Evolutionary conservation across 30 jellyfish, hydroid and myxozoan genomes (phyloP), one percentile per base, ranked within the genome.

Genomic region (Pseudorhiza aurosa): DNA sequence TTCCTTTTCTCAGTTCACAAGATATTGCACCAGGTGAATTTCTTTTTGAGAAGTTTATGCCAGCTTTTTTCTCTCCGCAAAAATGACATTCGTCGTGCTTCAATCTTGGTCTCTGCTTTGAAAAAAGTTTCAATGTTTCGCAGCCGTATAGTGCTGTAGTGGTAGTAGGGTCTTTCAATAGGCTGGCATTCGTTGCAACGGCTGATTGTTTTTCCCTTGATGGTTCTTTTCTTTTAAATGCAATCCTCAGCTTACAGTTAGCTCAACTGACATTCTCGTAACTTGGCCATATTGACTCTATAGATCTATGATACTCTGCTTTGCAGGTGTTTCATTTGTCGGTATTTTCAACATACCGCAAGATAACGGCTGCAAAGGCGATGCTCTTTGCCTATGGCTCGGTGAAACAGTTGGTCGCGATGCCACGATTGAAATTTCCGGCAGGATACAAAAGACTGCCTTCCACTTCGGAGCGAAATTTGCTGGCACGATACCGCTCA

Each of bases 261-360:
- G n/a, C n/a, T n/a, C n/a, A n/a, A n/a, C n/a, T n/a, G n/a, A n/a
- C n/a, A n/a, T n/a, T n/a, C n/a, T n/a, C n/a, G n/a, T n/a, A n/a
- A n/a, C n/a, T n/a, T n/a, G n/a, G n/a, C n/a, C n/a, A n/a, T n/a
- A 17, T 17, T 8, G 55, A 42, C 17, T 9, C 17, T 42, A 8
- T 8, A 8, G 55, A 42, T 42, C 29, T 26, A 2, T 4, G 63
- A 15, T 49, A 42, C 9, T 56, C 39, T 17, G 18, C 83, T n/a
- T 19, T 49, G 12, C 32, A 82, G 94, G 94, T 17, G 18, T 82
- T 1, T 28, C 82, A 9, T 35, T 82, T 17, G 50, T 60, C 31
- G 94, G 81, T 5, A 71, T 65, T 1, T 70, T 82, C 74, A 68
- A 60, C 65, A 70, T 82, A 8, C 94, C 94, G 4, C 72, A 82